These are phyloP conservation scores for Amphilophus citrinellus DNA, from an alignment of 2,113 vertebrate species.

Conservation along the genomic window DNA sequence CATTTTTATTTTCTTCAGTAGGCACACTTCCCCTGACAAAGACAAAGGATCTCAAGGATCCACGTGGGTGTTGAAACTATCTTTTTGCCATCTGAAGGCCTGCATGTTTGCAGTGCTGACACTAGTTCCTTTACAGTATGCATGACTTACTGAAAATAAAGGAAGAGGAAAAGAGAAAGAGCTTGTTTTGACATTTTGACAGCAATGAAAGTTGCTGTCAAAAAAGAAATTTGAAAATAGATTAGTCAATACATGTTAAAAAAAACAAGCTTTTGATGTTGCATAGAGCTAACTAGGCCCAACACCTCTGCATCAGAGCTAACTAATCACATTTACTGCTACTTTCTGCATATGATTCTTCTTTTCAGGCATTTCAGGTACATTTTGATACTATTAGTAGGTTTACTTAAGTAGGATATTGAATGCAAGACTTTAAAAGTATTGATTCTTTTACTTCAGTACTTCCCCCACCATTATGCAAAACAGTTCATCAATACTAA, in stretches of 20 bases:
- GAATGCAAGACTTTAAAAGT: neutral
- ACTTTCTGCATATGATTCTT: neutral
- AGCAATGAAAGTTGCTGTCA: neutral
- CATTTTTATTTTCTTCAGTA: constrained; percentile 18
- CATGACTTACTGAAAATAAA: constrained; percentile 12
- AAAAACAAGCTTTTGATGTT: neutral
- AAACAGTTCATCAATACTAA: neutral
- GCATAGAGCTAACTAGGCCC: neutral
- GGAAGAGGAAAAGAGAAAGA: neutral
- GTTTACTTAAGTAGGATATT: too few relatives aligned
- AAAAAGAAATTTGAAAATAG: neutral
- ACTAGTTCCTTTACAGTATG: neutral
- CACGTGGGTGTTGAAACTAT: constrained; percentile 35
- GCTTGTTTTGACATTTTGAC: neutral
- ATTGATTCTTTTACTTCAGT: neutral
- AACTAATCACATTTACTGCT: constrained; percentile 1
- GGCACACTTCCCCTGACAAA: constrained; percentile 7
- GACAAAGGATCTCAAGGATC: constrained; percentile 35
- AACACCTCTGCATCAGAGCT: neutral
- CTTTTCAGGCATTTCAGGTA: too few relatives aligned
- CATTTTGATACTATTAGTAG: too few relatives aligned
- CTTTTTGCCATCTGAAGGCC: constrained; percentile 43
- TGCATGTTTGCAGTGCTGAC: constrained; percentile 16
- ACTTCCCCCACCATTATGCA: neutral
- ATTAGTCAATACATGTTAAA: neutral